Evolutionary conservation across 2,888 invertebrate genomes (phyloP), one percentile per base, ranked within the genome.

Genomic region (Augochlorella aurata): DNA sequence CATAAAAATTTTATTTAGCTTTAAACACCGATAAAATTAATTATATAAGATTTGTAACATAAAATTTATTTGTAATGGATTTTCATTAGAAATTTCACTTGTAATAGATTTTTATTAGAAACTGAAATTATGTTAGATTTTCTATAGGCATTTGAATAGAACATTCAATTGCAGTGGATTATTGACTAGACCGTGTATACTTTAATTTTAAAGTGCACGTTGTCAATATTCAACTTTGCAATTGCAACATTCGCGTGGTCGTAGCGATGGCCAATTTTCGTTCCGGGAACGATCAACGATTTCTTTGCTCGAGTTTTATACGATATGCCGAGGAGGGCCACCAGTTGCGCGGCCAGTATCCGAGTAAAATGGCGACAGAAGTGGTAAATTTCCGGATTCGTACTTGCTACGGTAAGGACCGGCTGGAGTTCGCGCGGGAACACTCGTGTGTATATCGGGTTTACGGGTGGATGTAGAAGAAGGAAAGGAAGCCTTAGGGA

Each of bases 321-420:
- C 49, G 49, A 50, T 81, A 79, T 84, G 85, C 81, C 80, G 76
- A 21, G 18, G 65, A 44, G 73, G 76, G 86, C 89, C 91, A 90
- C 90, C 87, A 91, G 92, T 91, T 91, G 89, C 89, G 84, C 84
- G 83, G 89, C 84, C 82, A 85, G 84, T 79, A 83, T 76, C 70
- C 81, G 77, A 78, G 85, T 81, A 81, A 88, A 87, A 85, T 85
- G 85, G 81, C 83, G 87, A 86, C 79, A 88, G 88, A 88, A 89
- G 88, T 88, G 89, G 85, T 89, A 89, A 91, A 91, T 92, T 91
- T 90, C 91, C 90, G 88, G 90, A 82, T 87, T 82, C 85, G 80
- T 83, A 74, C 58, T 54, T 52, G 45, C 69, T 38, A 16, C 70
- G 63, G 74, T 72, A 52, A 71, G 77, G 58, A 83, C 78, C 68